A percentile compares a stretch with the other conserved stretches of the same genome.
Conservation (phyloP, 2,888 invertebrate genomes). For the Clivina fossor region DNA sequence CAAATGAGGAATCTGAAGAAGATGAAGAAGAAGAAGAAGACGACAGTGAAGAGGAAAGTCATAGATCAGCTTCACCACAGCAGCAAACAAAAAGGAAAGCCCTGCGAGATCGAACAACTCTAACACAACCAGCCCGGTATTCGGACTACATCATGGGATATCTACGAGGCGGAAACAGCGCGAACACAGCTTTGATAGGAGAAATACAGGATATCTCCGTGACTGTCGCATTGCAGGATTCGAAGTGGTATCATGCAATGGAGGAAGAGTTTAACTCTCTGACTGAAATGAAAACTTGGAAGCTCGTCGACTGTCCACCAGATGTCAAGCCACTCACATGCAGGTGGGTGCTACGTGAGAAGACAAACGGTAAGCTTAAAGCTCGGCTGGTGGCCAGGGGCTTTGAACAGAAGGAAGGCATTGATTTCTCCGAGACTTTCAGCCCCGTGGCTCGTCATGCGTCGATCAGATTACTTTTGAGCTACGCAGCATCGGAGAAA, state of each 20-base stretch:
- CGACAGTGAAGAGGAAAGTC: conserved; percentile 14
- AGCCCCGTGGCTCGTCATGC: conserved; percentile 41
- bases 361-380: conserved; percentile 13
- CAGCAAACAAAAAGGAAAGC: conserved; percentile 9
- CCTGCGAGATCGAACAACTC: conserved; percentile 13
- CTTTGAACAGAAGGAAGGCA: conserved; percentile 36
- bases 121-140: neutral
- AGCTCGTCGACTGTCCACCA: conserved; percentile 24
- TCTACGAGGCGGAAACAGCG: neutral
- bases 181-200: neutral
- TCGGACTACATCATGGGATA: neutral
- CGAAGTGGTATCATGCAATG: conserved; percentile 12
- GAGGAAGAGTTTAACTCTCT: conserved; percentile 29
- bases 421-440: conserved; percentile 41
- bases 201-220: neutral
- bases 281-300: conserved; percentile 19
- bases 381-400: conserved; percentile 35
- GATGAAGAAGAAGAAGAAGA: conserved; percentile 13
- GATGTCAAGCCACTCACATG: conserved; percentile 37
- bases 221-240: neutral
- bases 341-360: conserved; percentile 35
- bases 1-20: conserved; percentile 7
- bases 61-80: conserved; percentile 2
- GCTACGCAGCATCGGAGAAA: conserved; percentile 30
- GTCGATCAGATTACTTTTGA: conserved; percentile 39